These are phyloP conservation scores for Conger conger DNA, from an alignment of 2,113 vertebrate species.

Conservation along the genomic window DNA sequence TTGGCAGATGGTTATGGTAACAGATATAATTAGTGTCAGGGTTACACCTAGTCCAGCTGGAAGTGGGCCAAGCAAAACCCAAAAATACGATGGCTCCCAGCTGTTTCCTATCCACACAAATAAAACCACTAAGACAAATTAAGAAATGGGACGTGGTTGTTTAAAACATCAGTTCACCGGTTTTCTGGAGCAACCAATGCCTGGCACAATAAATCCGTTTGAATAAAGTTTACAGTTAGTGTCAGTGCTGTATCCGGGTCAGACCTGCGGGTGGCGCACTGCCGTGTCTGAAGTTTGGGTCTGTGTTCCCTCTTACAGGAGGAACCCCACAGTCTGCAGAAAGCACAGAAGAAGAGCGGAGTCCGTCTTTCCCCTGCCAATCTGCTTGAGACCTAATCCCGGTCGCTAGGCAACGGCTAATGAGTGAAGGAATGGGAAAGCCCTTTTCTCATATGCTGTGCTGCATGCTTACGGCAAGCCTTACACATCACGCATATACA, in stretches of 20 bases:
- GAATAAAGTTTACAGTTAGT: background rate
- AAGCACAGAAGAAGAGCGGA: too few relatives aligned
- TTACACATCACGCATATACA: background rate
- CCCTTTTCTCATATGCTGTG: background rate
- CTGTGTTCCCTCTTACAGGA: background rate
- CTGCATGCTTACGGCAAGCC: background rate
- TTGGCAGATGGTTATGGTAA: background rate
- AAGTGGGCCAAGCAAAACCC: background rate
- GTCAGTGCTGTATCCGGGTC: background rate
- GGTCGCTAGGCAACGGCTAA: conserved; percentile 31
- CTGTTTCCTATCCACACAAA: background rate
- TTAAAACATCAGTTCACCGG: background rate
- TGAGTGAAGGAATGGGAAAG: conserved; percentile 15
- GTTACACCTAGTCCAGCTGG: background rate
- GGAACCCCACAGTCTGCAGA: too few relatives aligned
- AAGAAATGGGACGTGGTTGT: background rate
- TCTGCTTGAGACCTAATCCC: conserved; percentile 14
- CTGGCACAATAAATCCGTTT: background rate
- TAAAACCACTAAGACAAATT: background rate
- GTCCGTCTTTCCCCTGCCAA: background rate
- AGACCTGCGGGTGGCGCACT: background rate
- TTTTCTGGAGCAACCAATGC: background rate
- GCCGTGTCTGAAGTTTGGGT: background rate
- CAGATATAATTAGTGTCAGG: background rate
- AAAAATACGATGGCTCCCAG: background rate